These are phyloP conservation scores for Sebastes trivittatus DNA, from an alignment of 2,797 vertebrate genomes.

Conservation along the genomic window DNA sequence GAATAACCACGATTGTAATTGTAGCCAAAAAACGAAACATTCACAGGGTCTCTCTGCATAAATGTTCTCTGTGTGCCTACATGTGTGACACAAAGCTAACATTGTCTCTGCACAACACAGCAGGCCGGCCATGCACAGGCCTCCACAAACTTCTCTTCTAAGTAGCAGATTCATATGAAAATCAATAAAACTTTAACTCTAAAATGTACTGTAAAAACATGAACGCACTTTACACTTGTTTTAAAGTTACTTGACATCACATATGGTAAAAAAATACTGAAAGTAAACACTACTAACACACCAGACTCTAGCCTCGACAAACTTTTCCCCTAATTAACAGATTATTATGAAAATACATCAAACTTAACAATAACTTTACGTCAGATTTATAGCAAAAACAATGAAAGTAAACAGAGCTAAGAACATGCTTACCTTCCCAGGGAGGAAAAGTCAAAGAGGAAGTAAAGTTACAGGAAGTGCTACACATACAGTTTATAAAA, in stretches of 20 bases:
- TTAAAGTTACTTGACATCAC: background rate
- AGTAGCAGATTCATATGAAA: background rate
- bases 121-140: too few relatives aligned
- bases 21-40: background rate
- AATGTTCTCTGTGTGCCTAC: background rate
- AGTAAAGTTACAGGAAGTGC: background rate
- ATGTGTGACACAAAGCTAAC: background rate
- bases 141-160: background rate
- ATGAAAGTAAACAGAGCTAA: background rate
- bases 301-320: rapidly evolving
- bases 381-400: background rate
- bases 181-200: background rate
- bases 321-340: background rate
- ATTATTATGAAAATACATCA: background rate
- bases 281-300: too few relatives aligned
- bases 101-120: background rate
- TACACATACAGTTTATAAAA: background rate
- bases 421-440: background rate
- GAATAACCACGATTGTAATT: background rate
- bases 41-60: background rate
- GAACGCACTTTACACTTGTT: background rate
- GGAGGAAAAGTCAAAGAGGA: background rate
- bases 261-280: background rate
- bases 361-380: rapidly evolving
- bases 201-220: too few relatives aligned